A percentile compares a stretch with the other conserved stretches of the same genome.
Conservation (phyloP, 1,140 invertebrate genomes). For the Drosophila arawakana region DNA sequence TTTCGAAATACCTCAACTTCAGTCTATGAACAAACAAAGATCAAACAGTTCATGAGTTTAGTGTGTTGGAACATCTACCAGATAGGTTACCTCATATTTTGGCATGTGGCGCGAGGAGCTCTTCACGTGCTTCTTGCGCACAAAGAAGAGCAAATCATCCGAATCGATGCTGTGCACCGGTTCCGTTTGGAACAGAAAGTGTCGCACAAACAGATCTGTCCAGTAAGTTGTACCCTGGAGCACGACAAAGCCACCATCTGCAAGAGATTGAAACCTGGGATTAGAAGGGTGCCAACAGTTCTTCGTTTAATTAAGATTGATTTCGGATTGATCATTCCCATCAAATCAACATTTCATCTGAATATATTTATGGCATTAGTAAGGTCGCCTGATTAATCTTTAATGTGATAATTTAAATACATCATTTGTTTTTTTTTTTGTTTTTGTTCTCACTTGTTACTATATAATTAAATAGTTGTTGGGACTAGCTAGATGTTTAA, state of each 20-base stretch:
- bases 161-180: slow-evolving; percentile 91
- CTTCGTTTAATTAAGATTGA: too few species aligned
- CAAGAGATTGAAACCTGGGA: slow-evolving; percentile 52
- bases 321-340: too few species aligned
- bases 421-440: too few species aligned
- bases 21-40: slow-evolving; percentile 86
- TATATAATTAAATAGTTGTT: too few species aligned
- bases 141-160: slow-evolving; percentile 98
- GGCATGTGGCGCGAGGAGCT: slow-evolving; percentile 93
- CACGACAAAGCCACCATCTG: slow-evolving; percentile 95
- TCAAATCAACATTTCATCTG: too few species aligned
- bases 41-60: neutral
- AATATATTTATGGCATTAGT: too few species aligned
- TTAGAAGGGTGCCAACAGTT: too few species aligned
- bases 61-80: neutral
- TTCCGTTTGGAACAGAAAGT: slow-evolving; percentile 96
- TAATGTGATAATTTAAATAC: too few species aligned
- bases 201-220: slow-evolving; percentile 97
- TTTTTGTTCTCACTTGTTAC: too few species aligned
- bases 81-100: slow-evolving; percentile 91
- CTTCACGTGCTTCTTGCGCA: slow-evolving; percentile 95
- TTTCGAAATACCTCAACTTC: slow-evolving; percentile 98
- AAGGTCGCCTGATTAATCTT: too few species aligned
- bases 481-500: too few species aligned
- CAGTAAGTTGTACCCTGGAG: slow-evolving; percentile 97